Evolutionary conservation across 2,113 vertebrate genomes (phyloP), one percentile per base, ranked within the genome.

Genomic region (Rhabdomys dilectus): DNA sequence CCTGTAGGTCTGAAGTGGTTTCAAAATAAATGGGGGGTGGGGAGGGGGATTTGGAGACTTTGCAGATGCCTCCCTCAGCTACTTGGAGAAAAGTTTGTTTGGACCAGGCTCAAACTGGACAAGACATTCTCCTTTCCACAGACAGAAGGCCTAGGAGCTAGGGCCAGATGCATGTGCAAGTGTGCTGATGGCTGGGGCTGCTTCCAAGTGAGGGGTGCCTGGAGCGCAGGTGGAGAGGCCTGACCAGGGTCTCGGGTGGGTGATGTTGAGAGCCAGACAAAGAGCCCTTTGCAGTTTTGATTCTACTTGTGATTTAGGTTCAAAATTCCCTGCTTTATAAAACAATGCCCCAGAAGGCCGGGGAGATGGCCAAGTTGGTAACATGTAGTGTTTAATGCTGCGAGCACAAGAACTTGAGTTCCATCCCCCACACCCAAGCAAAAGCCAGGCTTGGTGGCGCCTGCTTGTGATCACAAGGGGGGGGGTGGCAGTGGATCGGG

Each of bases 1-100:
- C 68, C 86, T 48, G 94, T 86, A 94, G 94, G 80, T 86, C 95
- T 96, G 94, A 95, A 95, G 92, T 86, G 76, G 62, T 88, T 96
- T 95, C 86, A 51, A 89, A 82, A 95, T 78, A 36, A 89, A 92
- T 82, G 81, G 80, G 29, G 68, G 73, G n/a, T n/a, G n/a, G 53
- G 31, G n/a, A 24, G 78, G 48, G 31, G 48, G 48, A 56, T 53
- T 34, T 15, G 76, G 81, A 80, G 78, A 60, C 70, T 29, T 80
- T 31, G 4, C 78, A 64, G 51, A 45, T 7, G 29, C 19, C 81
- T 94, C 45, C 0, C 48, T 58, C 22, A 1, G 70, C 34, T 81
- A 8, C 73, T 62, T 7, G 24, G 75, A n/a, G 42, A 15, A 31
- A 72, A 31, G n/a, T 45, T 60, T 16, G 39, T 39, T 31, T 48